Percentiles rank a stretch among this genome's conserved stretches.
Conservation (phyloP, 2,888 invertebrate species). For the Mythimna albipuncta region DNA sequence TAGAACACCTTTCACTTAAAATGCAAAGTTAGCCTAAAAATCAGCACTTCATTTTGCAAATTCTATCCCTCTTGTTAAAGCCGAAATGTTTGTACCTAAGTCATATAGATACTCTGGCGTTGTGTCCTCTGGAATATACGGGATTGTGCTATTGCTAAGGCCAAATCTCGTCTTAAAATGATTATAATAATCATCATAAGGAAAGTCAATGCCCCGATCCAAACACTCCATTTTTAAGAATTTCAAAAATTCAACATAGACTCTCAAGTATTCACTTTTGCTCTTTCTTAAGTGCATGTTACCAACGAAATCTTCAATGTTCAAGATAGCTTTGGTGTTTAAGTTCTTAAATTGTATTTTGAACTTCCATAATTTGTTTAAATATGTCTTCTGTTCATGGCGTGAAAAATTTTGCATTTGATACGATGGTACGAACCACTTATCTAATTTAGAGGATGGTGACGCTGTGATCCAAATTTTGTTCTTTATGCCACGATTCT, state of each 20-base stretch:
- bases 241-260: slow-evolving; percentile 12
- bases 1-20: too few relatives aligned
- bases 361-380: slow-evolving; percentile 36
- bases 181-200: background rate
- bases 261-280: slow-evolving; percentile 1
- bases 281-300: background rate
- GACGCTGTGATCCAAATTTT: slow-evolving; percentile 55
- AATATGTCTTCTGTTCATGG: slow-evolving; percentile 28
- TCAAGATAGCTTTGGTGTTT: background rate
- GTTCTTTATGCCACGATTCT: slow-evolving; percentile 5
- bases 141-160: background rate
- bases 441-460: background rate
- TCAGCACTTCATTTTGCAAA: background rate
- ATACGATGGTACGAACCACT: background rate
- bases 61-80: background rate
- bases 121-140: background rate
- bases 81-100: background rate
- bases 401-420: slow-evolving; percentile 34
- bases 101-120: background rate
- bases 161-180: slow-evolving; percentile 3
- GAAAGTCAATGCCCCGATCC: slow-evolving; percentile 12
- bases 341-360: slow-evolving; percentile 39
- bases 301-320: background rate
- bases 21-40: background rate
- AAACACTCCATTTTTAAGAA: slow-evolving; percentile 1